Evolutionary conservation across 1,140 invertebrate species (phyloP).

Genomic region (Halesus radiatus): DNA sequence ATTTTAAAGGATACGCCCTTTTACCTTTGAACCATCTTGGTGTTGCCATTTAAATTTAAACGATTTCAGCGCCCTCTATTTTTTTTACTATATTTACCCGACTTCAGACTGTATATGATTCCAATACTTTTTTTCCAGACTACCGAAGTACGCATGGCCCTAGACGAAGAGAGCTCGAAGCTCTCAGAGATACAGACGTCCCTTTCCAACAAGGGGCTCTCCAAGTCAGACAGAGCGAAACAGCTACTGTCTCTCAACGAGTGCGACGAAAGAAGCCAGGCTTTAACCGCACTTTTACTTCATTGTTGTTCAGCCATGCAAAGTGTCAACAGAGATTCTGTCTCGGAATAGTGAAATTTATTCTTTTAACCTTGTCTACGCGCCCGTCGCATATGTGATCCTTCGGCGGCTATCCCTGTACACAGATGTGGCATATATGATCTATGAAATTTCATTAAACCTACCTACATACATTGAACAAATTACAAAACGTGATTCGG

Average conservation of each 20-base stretch:
- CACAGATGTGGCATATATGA: too few species aligned
- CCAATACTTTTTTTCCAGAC: conserved; percentile 69
- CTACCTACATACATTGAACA: too few species aligned
- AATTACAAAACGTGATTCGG: too few species aligned
- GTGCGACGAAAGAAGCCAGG: conserved; percentile 82
- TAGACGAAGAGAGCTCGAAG: conserved; percentile 75
- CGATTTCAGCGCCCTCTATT: too few species aligned
- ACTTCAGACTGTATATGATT: not conserved
- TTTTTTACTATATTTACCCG: not conserved
- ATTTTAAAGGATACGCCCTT: too few species aligned
- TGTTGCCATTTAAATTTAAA: too few species aligned
- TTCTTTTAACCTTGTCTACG: too few species aligned
- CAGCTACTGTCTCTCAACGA: conserved; percentile 71
- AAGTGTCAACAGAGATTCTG: conserved; percentile 60
- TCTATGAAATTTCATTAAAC: too few species aligned
- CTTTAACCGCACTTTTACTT: conserved; percentile 85
- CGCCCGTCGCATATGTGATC: too few species aligned
- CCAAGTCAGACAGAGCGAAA: conserved; percentile 71
- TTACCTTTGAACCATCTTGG: too few species aligned
- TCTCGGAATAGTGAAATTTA: conserved; percentile 32
- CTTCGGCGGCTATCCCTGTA: too few species aligned
- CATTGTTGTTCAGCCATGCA: conserved; percentile 88
- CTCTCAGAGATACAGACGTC: conserved; percentile 66
- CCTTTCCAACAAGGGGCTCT: conserved; percentile 65
- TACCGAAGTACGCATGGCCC: conserved; percentile 79